These are phyloP conservation scores for Hydriomena furcata DNA, from an alignment of 2,888 invertebrate species.

Conservation along the genomic window DNA sequence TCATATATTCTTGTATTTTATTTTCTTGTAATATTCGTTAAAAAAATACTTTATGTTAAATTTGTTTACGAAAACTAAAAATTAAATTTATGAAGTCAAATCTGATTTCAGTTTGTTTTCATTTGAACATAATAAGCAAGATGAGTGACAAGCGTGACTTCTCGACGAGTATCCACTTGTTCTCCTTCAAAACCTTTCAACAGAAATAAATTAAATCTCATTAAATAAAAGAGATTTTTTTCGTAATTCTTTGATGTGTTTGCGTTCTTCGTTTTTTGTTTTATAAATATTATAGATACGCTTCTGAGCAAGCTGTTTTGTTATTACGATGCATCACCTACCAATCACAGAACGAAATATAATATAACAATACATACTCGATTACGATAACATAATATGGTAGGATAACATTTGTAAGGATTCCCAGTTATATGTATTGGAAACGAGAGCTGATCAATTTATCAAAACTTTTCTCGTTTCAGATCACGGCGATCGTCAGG, in stretches of 20 bases:
- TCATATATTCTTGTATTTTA: too few relatives aligned
- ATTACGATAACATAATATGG: conserved; percentile 9
- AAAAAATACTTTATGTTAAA: too few relatives aligned
- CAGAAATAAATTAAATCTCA: conserved; percentile 52
- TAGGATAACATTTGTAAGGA: conserved; percentile 3
- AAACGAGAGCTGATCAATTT: conserved; percentile 7
- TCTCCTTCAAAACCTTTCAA: conserved; percentile 41
- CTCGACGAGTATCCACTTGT: conserved; percentile 39
- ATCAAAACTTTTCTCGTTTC: conserved; percentile 52
- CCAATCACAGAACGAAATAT: too few relatives aligned
- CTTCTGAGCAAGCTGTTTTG: too few relatives aligned
- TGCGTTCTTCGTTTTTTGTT: conserved; percentile 30
- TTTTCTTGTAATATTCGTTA: too few relatives aligned
- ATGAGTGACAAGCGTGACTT: conserved; percentile 18
- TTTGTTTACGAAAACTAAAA: too few relatives aligned
- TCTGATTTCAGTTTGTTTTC: too few relatives aligned
- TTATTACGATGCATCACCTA: too few relatives aligned
- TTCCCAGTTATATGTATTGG: conserved; percentile 3
- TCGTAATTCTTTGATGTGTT: conserved; percentile 39
- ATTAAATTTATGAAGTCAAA: too few relatives aligned
- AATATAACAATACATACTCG: too few relatives aligned
- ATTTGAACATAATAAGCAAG: conserved; percentile 1
- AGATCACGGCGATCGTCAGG: conserved; percentile 92
- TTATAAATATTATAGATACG: conserved; percentile 1
- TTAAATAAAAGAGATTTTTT: conserved; percentile 52